A percentile compares a stretch with the other conserved stretches of the same genome.
phyloP scores from a whole-genome alignment of 2,797 vertebrate genomes.

The Acomys russatus region DNA sequence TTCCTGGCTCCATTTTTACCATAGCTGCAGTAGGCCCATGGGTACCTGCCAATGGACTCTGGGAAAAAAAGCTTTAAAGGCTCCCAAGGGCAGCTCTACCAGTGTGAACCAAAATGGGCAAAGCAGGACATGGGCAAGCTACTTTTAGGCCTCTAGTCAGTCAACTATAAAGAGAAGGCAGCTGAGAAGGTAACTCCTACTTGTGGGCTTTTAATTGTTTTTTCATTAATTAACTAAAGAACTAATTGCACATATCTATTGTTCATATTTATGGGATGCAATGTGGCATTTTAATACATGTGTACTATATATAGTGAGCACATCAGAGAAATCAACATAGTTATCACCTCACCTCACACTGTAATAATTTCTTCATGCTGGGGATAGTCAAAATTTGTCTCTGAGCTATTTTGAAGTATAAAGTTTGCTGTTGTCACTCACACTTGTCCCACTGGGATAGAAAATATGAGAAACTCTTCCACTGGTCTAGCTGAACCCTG shows the following conservation, averaged over 20 bases:
- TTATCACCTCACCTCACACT: too few relatives aligned
- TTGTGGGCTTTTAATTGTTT: not conserved
- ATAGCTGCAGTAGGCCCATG: too few relatives aligned
- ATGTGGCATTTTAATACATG: not conserved
- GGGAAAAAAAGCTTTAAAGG: not conserved
- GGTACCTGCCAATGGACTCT: not conserved
- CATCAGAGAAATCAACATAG: not conserved
- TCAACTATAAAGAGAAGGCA: not conserved
- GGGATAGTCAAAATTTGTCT: not conserved
- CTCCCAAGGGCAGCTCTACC: not conserved
- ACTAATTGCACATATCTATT: not conserved
- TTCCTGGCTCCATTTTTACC: not conserved
- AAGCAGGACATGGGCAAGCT: not conserved
- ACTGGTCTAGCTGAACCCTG: too few relatives aligned
- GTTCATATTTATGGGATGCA: not conserved
- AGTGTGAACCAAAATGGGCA: not conserved
- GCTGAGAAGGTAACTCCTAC: not conserved
- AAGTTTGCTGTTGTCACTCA: not conserved
- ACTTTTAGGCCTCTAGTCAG: not conserved
- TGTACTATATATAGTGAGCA: not conserved
- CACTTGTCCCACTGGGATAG: fast-evolving
- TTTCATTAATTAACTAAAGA: not conserved
- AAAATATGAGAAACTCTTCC: not conserved
- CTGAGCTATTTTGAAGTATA: not conserved
- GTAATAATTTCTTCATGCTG: not conserved